Evolutionary conservation across 2,888 invertebrate species (phyloP).

Genomic region (Caenorhabditis wallacei): DNA sequence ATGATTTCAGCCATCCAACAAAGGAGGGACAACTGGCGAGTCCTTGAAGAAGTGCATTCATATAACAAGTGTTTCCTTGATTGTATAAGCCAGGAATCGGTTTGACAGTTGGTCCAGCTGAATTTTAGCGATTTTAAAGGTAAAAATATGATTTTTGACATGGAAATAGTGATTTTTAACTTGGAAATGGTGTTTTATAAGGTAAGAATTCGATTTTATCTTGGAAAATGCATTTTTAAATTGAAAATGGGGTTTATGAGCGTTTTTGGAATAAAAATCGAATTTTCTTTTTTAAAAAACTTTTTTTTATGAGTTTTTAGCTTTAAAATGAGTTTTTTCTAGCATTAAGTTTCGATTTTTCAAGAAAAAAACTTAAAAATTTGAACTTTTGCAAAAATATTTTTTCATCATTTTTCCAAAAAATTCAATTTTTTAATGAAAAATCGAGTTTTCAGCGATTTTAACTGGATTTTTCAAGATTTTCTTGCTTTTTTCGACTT

Average conservation of each 20-base stretch:
- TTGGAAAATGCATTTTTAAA: too few species aligned
- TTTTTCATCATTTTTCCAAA: not conserved
- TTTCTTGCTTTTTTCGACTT: not conserved
- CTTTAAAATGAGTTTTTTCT: too few species aligned
- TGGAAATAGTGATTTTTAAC: too few species aligned
- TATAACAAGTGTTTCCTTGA: constrained; percentile 77
- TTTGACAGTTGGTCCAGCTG: constrained; percentile 12
- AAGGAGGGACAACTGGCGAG: constrained; percentile 74
- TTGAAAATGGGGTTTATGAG: not conserved
- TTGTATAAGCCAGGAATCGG: constrained; percentile 71
- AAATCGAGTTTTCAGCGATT: not conserved
- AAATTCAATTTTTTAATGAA: not conserved
- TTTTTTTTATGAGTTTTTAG: too few species aligned
- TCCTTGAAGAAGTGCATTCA: constrained; percentile 76
- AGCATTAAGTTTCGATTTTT: too few species aligned
- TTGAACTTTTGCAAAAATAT: too few species aligned
- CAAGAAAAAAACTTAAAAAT: too few species aligned
- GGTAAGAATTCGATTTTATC: too few species aligned
- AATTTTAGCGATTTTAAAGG: constrained; percentile 3
- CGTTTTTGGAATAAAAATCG: too few species aligned
- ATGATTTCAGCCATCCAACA: constrained; percentile 65
- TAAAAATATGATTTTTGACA: not conserved
- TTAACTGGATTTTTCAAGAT: not conserved
- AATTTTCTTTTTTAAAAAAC: too few species aligned
- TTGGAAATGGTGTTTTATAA: too few species aligned